Conservation (phyloP, 2,113 vertebrate genomes). For the Ranitomeya variabilis region DNA sequence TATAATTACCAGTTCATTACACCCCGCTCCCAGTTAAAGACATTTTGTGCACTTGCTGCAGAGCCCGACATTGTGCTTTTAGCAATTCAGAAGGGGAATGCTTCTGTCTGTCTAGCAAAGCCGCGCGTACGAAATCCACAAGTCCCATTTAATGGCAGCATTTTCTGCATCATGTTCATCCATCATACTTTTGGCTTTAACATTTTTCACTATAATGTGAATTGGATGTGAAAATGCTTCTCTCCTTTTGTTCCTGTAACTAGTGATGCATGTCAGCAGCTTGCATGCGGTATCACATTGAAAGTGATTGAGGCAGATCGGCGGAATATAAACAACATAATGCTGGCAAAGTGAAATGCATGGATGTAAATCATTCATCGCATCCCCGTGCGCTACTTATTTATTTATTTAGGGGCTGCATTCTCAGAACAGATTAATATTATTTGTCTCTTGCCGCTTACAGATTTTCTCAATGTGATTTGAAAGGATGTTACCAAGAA, state of each 20-base stretch:
- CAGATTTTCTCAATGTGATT: conserved; percentile 35
- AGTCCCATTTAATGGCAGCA: conserved; percentile 33
- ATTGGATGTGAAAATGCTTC: conserved; percentile 58
- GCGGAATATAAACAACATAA: conserved; percentile 13
- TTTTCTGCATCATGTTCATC: conserved; percentile 40
- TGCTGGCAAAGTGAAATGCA: conserved; percentile 16
- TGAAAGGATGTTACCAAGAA: conserved; percentile 26
- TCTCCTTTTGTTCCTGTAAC: conserved; percentile 43
- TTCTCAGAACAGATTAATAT: conserved; percentile 38
- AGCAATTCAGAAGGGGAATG: conserved; percentile 1
- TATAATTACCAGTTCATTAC: conserved; percentile 5
- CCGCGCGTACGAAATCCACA: background rate
- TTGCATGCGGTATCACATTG: conserved; percentile 22
- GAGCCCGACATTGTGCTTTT: background rate
- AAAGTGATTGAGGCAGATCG: conserved; percentile 9
- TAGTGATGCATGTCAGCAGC: conserved; percentile 48
- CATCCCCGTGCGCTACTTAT: conserved; percentile 8
- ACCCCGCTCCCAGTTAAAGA: background rate
- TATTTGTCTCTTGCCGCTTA: conserved; percentile 11
- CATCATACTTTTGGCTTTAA: conserved; percentile 44
- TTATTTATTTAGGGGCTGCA: conserved; percentile 25
- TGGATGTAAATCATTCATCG: conserved; percentile 38
- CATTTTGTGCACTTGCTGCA: conserved; percentile 19
- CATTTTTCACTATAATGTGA: conserved; percentile 54
- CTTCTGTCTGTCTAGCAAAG: conserved; percentile 37